A percentile compares a stretch with the other conserved stretches of the same genome.
These are phyloP conservation scores for Halichoerus grypus DNA, from an alignment of 2,113 vertebrate genomes.

Conservation along the genomic window DNA sequence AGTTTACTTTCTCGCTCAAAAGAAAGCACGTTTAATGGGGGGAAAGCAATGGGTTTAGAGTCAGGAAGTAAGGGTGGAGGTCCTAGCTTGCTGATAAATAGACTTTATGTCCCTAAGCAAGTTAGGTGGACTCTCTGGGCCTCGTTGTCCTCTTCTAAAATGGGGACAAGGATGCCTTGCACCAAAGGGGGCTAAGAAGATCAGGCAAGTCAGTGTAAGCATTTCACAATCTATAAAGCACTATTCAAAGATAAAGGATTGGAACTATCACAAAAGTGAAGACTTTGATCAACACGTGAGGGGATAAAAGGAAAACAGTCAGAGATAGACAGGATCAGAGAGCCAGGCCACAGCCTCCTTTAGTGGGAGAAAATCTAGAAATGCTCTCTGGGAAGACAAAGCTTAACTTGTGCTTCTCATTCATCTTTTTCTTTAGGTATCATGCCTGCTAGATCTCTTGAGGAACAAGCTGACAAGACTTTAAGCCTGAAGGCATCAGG, in stretches of 20 bases:
- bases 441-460: slow-evolving; percentile 32
- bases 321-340: slow-evolving; percentile 19
- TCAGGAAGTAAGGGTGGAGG: neutral
- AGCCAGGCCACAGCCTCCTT: slow-evolving; percentile 54
- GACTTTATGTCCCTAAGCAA: neutral
- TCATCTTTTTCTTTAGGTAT: slow-evolving; percentile 8
- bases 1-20: neutral
- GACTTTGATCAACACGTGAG: slow-evolving; percentile 50
- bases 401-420: slow-evolving; percentile 62
- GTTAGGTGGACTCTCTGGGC: neutral
- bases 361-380: slow-evolving; percentile 60
- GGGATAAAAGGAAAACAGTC: slow-evolving; percentile 25
- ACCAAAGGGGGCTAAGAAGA: neutral
- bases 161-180: neutral
- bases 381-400: slow-evolving; percentile 36
- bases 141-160: neutral
- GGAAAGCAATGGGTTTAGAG: neutral
- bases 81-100: neutral
- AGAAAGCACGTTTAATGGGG: neutral
- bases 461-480: neutral
- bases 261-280: neutral
- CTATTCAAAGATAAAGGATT: slow-evolving; percentile 11
- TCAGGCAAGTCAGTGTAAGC: neutral
- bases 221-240: slow-evolving; percentile 15
- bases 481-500: neutral